Percentiles rank a stretch among this genome's conserved stretches.
Conservation (phyloP, 1,140 invertebrate genomes). For the Pseudoatta argentina region DNA sequence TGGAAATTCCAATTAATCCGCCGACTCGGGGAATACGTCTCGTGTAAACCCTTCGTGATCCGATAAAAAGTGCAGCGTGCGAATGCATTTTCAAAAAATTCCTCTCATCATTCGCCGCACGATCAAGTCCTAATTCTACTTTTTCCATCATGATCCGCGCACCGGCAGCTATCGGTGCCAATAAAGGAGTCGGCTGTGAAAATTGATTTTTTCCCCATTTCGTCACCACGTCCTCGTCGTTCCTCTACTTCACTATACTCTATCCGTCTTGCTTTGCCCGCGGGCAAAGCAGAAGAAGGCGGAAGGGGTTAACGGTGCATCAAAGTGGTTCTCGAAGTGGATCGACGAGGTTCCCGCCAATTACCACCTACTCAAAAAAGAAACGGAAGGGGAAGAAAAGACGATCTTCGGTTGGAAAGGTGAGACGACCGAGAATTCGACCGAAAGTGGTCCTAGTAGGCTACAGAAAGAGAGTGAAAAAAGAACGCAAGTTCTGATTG, state of each 20-base stretch:
- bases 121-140: conserved; percentile 19
- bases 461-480: not conserved
- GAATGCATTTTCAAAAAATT: conserved; percentile 44
- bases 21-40: conserved; percentile 6
- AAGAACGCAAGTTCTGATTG: not conserved
- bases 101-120: conserved; percentile 7
- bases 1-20: conserved; percentile 56
- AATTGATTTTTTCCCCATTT: conserved; percentile 66
- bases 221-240: not conserved
- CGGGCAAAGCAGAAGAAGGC: conserved; percentile 5
- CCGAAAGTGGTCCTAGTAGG: not conserved
- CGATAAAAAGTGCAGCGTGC: conserved; percentile 5
- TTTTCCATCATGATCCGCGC: conserved; percentile 14
- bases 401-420: not conserved
- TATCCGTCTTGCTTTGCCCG: not conserved
- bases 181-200: conserved; percentile 41
- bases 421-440: not conserved
- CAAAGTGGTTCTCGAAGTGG: conserved; percentile 69
- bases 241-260: not conserved
- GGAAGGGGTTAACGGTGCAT: conserved; percentile 41
- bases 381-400: conserved; percentile 16
- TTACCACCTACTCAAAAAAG: conserved; percentile 54
- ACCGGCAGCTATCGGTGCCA: conserved; percentile 30
- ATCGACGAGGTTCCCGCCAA: conserved; percentile 68
- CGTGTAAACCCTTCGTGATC: not conserved